Base-by-base conservation (phyloP, 2,113 vertebrate species). In the Macaca nemestrina region DNA sequence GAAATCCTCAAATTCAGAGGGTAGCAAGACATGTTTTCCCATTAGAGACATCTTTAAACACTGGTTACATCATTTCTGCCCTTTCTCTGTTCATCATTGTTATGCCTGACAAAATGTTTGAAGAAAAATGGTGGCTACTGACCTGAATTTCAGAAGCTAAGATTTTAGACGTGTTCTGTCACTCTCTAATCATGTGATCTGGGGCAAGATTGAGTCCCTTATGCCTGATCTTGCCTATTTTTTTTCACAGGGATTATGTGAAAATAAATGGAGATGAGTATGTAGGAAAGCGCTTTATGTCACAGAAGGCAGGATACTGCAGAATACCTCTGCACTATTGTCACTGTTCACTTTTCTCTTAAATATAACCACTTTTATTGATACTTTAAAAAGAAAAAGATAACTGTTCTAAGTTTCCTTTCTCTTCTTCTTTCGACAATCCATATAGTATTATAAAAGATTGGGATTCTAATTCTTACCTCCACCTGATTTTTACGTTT, bases 351-450 rank as follows among this genome's bases (percentile, higher is more conserved):
- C 75, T 72, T 59, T 97, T 94, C 94, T 98, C 96, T 98, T 96
- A 97, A 96, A 90, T 97, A 38, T 96, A 55, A 38, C 52, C 55
- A 94, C 79, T 73, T 14, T 96, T 95, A 35, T 2, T 4, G 90
- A 89, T 92, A n/a, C 81, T 97, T 98, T 92, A 72, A 97, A 98
- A 96, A 97, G 90, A 52, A 96, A 98, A 96, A 96, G 79, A 14
- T n/a, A 72, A 61, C 2, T 40, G 9, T 13, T 1, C 1, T 50
- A 38, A 75, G 1, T 75, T 75, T 48, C 2, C 92, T 92, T 98
- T 97, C 57, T 94, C 93, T 48, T 96, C 97, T 97, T 86, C 30
- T 98, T 97, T 93, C 16, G 48, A 67, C 55, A 93, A 85, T 76
- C 0, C 23, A 55, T 84, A 81, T 3, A 0, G 16, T 94, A 38